Percentiles rank a stretch among this genome's conserved stretches.
phyloP scores from a whole-genome alignment of 2,113 vertebrate genomes.

The Zeus faber region DNA sequence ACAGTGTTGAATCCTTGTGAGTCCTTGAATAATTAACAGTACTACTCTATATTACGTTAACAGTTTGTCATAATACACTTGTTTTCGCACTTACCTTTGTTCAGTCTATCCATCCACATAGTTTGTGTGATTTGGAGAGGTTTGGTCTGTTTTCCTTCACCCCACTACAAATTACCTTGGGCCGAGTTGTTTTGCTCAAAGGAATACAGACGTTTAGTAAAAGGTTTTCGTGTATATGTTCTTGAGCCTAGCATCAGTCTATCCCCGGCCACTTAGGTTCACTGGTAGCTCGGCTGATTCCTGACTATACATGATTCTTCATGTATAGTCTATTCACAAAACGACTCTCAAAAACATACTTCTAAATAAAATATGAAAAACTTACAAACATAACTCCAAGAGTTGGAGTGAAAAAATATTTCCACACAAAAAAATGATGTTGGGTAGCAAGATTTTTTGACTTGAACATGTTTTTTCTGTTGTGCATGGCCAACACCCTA shows the following conservation, averaged over 20 bases:
- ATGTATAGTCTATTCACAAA: not conserved
- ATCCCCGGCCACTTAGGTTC: not conserved
- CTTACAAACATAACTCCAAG: no score
- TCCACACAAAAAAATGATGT: no score
- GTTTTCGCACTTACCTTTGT: not conserved
- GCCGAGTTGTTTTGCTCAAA: not conserved
- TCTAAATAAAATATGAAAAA: no score
- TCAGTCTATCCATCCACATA: not conserved
- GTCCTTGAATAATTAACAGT: not conserved
- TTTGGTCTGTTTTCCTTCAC: not conserved
- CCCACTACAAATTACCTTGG: not conserved
- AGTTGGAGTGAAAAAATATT: no score
- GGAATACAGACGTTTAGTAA: not conserved
- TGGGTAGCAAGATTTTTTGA: no score
- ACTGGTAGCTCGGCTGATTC: no score
- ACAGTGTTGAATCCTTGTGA: no score
- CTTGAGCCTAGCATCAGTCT: not conserved
- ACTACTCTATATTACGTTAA: not conserved
- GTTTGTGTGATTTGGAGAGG: not conserved
- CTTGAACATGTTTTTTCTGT: no score
- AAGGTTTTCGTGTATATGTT: not conserved
- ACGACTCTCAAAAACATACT: no score
- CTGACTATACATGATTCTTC: not conserved
- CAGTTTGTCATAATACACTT: not conserved
- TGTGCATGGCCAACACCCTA: no score